Conservation (phyloP, 2,113 vertebrate species). For the Channa argus region DNA sequence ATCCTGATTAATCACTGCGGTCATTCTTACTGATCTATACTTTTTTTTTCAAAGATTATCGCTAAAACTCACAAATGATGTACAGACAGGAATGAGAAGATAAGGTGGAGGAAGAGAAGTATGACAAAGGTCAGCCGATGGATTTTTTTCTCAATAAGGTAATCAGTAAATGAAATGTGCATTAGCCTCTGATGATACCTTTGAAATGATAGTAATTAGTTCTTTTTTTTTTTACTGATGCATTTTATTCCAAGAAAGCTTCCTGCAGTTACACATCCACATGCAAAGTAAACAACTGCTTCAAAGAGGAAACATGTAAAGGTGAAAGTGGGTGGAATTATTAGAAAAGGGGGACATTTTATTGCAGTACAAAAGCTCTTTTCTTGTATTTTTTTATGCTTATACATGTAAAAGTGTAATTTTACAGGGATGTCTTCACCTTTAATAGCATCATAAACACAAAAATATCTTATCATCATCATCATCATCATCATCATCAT, state of each 20-base stretch:
- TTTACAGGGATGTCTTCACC: too few relatives aligned
- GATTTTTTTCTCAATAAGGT: conserved; percentile 13
- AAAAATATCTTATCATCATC: too few relatives aligned
- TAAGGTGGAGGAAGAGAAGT: not conserved
- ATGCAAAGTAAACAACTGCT: not conserved
- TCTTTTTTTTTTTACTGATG: not conserved
- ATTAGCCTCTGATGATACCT: conserved; percentile 39
- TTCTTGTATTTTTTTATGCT: not conserved
- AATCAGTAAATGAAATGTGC: conserved; percentile 18
- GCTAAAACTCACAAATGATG: not conserved
- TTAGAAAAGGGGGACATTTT: not conserved
- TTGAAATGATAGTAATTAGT: conserved; percentile 39
- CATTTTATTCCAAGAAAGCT: not conserved
- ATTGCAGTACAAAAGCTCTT: not conserved
- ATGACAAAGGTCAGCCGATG: conserved; percentile 27
- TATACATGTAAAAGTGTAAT: too few relatives aligned
- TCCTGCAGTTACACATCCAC: not conserved
- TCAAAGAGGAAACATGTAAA: not conserved
- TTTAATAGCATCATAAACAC: too few relatives aligned
- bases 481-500: too few relatives aligned
- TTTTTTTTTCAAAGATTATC: not conserved
- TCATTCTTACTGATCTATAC: not conserved
- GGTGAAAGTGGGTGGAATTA: not conserved
- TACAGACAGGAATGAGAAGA: not conserved
- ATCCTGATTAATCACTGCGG: not conserved